Evolutionary conservation across 2,888 invertebrate species (phyloP).

Genomic region (Dryadula phaetusa): DNA sequence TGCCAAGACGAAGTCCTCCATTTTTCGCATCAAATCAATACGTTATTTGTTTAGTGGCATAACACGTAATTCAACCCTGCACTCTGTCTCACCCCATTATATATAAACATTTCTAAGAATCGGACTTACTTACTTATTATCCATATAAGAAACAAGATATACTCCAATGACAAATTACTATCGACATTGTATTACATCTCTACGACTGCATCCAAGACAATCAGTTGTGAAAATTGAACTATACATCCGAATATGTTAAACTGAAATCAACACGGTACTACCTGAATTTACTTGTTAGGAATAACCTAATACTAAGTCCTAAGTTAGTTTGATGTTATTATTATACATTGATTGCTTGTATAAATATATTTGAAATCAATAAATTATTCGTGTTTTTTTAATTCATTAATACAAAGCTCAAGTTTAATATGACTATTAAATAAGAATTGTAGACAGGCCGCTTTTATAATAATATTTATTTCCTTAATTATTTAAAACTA

Average conservation of each 20-base stretch:
- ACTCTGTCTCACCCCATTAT: too few relatives aligned
- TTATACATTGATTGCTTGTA: not conserved
- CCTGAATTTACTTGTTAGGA: constrained; percentile 38
- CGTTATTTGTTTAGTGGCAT: too few relatives aligned
- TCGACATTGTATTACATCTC: constrained; percentile 53
- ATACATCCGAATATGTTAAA: constrained; percentile 76
- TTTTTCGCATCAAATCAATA: too few relatives aligned
- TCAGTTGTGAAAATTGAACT: constrained; percentile 66
- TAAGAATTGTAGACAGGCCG: too few relatives aligned
- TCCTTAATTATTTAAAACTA: not conserved
- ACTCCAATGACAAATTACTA: not conserved
- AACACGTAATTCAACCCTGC: too few relatives aligned
- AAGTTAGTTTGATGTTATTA: not conserved
- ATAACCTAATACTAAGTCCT: not conserved
- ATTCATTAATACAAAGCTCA: too few relatives aligned
- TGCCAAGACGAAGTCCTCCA: too few relatives aligned
- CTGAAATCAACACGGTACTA: constrained; percentile 67
- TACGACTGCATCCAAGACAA: constrained; percentile 51
- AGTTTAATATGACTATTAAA: too few relatives aligned
- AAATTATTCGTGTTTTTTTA: too few relatives aligned
- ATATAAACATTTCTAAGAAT: too few relatives aligned
- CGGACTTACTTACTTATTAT: too few relatives aligned
- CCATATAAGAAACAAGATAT: not conserved
- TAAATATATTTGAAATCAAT: not conserved
- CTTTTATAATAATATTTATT: not conserved